phyloP scores from a whole-genome alignment of 92 coral and sea anemone species.

The Heliopora coerulea region DNA sequence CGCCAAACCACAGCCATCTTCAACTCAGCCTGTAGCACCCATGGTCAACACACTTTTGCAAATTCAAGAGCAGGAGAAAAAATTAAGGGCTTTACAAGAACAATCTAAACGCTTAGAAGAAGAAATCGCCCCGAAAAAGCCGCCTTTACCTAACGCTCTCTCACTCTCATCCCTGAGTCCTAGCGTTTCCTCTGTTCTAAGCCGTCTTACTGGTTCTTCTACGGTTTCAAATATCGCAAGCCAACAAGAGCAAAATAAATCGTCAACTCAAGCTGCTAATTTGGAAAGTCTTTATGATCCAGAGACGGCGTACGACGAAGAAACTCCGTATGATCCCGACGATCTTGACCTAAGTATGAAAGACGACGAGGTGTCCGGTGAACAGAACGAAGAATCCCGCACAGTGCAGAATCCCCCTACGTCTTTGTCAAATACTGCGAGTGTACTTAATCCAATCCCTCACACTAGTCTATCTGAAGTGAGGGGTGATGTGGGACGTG shows the following conservation, averaged over 20 bases:
- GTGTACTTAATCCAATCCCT: not conserved
- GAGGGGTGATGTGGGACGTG: not conserved
- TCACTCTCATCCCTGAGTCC: not conserved
- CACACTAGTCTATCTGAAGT: not conserved
- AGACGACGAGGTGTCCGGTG: slow-evolving; percentile 37
- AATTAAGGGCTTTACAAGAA: slow-evolving; percentile 37
- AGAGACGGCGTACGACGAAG: slow-evolving; percentile 50
- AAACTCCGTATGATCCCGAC: slow-evolving; percentile 96
- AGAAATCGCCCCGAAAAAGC: slow-evolving; percentile 11
- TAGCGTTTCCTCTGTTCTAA: not conserved
- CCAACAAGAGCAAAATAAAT: slow-evolving; percentile 41
- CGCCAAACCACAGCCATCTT: slow-evolving; percentile 43
- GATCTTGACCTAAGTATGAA: slow-evolving; percentile 73
- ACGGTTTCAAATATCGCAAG: slow-evolving; percentile 48
- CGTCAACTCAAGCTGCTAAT: slow-evolving; percentile 8
- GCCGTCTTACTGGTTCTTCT: slow-evolving; percentile 2
- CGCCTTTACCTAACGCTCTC: not conserved
- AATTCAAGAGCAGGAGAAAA: slow-evolving; percentile 61
- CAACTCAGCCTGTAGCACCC: slow-evolving; percentile 55
- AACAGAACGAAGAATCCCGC: not conserved
- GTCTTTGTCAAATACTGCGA: not conserved
- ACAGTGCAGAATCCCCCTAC: not conserved
- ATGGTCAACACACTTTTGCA: slow-evolving; percentile 55
- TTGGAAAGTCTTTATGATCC: slow-evolving; percentile 31
- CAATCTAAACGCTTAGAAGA: slow-evolving; percentile 26